Base-by-base conservation (phyloP, 2,797 vertebrate genomes). In the Gobio occitaniae region DNA sequence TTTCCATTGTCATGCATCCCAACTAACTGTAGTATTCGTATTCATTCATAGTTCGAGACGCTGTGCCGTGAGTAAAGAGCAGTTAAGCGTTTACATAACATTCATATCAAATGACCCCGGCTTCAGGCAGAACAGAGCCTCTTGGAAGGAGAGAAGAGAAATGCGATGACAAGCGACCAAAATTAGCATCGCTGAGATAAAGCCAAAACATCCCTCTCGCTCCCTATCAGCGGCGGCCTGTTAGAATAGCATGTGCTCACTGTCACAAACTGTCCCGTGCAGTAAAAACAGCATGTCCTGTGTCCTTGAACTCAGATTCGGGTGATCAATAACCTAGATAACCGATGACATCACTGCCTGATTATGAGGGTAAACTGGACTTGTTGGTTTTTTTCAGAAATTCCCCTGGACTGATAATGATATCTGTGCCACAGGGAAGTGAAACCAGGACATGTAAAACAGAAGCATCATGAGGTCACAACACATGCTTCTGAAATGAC, bases 101-200 rank as follows among this genome's bases (percentile, higher is more conserved):
- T n/a, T 84, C 36, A 65, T 71, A 50, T 86, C 32, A 7, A 88
- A 85, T 71, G 79, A 78, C 52, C 75, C 1, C 7, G 25, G 61
- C 82, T 76, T 79, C 41, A 47, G 74, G 74, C 25, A 44, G 54
- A 71, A 44, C 75, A 21, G 59, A 9, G 11, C 32, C 80, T 76
- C 85, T 66, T 38, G 36, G 76, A 85, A 80, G 21, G 32, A 84
- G 82, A 70, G 71, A 69, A 48, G 70, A 86, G 78, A 74, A 69
- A 86, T 68, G 59, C 11, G 36, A 65, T 52, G 85, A 70, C 50
- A 74, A 74, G 69, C 0, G 25, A 48, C 80, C 70, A 68, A 80
- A 85, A 85, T 89, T 80, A 87, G 80, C 86, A 56, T 59, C 11
- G 15, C 74, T 19, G 80, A 52, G 74, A 87, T 70, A 72, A 83